These are phyloP conservation scores for Fregetta grallaria DNA, from an alignment of 2,113 vertebrate genomes.

Conservation along the genomic window DNA sequence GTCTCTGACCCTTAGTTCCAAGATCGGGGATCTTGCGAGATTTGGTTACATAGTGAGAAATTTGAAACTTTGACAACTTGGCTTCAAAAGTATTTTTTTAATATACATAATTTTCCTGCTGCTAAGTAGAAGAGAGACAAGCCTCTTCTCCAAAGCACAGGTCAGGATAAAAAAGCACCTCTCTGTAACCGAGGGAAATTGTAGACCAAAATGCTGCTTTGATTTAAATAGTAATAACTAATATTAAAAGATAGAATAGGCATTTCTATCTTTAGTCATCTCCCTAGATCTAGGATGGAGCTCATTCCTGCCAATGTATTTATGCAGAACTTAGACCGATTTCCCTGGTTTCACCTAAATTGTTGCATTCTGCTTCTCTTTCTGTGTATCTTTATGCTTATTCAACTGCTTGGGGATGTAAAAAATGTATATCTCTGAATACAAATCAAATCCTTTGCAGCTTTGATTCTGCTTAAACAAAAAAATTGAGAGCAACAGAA, in stretches of 20 bases:
- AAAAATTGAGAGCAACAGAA: not conserved
- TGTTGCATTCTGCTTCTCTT: not conserved
- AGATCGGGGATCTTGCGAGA: not conserved
- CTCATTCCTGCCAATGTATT: not conserved
- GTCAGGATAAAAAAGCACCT: not conserved
- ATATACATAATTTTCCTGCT: not conserved
- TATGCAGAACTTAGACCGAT: not conserved
- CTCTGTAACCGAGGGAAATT: not conserved
- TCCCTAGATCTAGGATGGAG: not conserved
- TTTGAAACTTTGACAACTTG: conserved; percentile 14
- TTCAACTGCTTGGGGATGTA: not conserved
- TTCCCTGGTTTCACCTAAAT: not conserved
- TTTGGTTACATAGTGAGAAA: conserved; percentile 1
- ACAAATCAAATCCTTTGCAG: not conserved
- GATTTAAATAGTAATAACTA: not conserved
- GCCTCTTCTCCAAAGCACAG: not conserved
- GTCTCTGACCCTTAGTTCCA: conserved; percentile 49
- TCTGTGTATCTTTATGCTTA: not conserved
- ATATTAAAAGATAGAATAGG: not conserved
- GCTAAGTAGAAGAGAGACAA: not conserved
- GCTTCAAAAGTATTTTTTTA: not conserved
- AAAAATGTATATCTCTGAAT: not conserved
- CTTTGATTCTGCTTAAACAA: not conserved
- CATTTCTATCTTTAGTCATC: not conserved
- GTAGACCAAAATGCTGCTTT: not conserved